Percentiles rank a stretch among this genome's conserved stretches.
These are phyloP conservation scores for Eristalis tenax DNA, from an alignment of 2,888 invertebrate species.

Conservation along the genomic window DNA sequence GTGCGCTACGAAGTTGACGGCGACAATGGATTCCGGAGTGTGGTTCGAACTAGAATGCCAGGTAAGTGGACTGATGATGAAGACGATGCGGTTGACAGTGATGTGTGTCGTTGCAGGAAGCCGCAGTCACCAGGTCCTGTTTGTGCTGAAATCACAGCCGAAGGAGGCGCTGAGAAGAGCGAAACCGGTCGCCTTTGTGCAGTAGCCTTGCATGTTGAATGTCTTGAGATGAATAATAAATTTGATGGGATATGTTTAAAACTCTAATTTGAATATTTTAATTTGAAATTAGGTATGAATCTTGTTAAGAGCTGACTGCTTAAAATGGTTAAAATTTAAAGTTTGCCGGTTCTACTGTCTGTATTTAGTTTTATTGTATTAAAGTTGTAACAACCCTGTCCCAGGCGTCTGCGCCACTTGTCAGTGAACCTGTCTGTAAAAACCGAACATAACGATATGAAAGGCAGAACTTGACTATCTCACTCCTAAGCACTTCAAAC, in stretches of 20 bases:
- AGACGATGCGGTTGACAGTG: neutral
- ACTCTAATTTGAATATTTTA: neutral
- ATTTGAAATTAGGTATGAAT: neutral
- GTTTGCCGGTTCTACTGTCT: neutral
- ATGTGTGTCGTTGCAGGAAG: slow-evolving; percentile 71
- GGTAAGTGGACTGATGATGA: slow-evolving; percentile 52
- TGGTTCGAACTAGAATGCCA: slow-evolving; percentile 76
- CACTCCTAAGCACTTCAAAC: too few species aligned
- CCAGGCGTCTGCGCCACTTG: too few species aligned
- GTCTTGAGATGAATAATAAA: neutral
- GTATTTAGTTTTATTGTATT: too few species aligned
- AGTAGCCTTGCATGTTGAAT: slow-evolving; percentile 12
- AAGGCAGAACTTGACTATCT: too few species aligned
- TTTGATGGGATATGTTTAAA: neutral
- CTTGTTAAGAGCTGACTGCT: neutral
- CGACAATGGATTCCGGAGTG: slow-evolving; percentile 76
- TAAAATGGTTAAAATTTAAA: neutral
- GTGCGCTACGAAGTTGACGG: slow-evolving; percentile 78
- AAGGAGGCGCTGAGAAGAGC: slow-evolving; percentile 74
- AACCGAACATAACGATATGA: too few species aligned
- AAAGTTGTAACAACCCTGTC: too few species aligned
- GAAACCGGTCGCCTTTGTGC: slow-evolving; percentile 76
- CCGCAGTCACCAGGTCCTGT: slow-evolving; percentile 75
- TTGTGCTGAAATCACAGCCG: slow-evolving; percentile 74
- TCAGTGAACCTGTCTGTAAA: too few species aligned